A percentile compares a stretch with the other conserved stretches of the same genome.
phyloP scores from a whole-genome alignment of 2,113 vertebrate genomes.

The Dendrocopos noguchii region DNA sequence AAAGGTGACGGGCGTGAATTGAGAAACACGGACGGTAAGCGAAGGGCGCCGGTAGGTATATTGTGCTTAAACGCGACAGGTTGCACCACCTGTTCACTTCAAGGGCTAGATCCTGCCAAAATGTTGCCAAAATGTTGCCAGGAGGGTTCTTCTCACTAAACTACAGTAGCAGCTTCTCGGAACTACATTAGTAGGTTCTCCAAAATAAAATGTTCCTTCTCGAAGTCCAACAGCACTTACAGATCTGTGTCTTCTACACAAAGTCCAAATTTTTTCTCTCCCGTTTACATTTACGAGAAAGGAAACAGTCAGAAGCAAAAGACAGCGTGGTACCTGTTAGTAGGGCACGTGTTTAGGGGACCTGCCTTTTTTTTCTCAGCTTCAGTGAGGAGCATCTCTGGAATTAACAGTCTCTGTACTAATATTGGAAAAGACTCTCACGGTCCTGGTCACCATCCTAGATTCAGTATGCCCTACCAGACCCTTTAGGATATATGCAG shows the following conservation, averaged over 20 bases:
- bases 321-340: not conserved
- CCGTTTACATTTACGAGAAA: not conserved
- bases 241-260: not conserved
- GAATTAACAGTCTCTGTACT: not conserved
- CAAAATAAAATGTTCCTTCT: not conserved
- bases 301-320: not conserved
- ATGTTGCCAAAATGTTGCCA: not conserved
- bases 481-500: not conserved
- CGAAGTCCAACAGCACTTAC: not conserved
- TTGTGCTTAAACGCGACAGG: accelerated
- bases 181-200: not conserved
- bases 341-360: not conserved
- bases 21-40: accelerated
- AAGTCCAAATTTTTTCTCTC: accelerated
- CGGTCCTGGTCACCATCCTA: not conserved
- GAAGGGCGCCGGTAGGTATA: not conserved
- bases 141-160: too few species aligned
- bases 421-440: not conserved
- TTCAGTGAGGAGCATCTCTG: not conserved
- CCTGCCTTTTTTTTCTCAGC: not conserved
- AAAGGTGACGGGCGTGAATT: accelerated
- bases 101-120: not conserved
- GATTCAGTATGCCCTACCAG: not conserved
- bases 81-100: accelerated
- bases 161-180: accelerated